These are phyloP conservation scores for Sylvia atricapilla DNA, from an alignment of 2,113 vertebrate genomes.

Conservation along the genomic window DNA sequence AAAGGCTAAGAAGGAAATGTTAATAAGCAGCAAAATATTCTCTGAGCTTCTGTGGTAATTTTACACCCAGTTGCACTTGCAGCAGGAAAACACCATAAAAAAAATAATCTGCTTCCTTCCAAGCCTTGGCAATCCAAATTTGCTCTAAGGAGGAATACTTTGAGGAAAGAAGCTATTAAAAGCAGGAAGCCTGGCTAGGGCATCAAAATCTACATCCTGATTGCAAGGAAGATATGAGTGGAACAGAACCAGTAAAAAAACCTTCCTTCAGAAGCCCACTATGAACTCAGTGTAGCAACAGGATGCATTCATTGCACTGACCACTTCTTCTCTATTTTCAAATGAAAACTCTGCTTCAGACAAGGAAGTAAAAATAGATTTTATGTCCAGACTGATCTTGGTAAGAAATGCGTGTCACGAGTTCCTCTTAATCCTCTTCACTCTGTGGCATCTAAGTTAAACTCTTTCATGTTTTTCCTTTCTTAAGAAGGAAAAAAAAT, in stretches of 20 bases:
- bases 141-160: not conserved
- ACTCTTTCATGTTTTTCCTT: not conserved
- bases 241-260: not conserved
- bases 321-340: not conserved
- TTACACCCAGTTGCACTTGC: slow-evolving; percentile 11
- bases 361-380: not conserved
- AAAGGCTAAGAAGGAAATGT: not conserved
- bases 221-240: not conserved
- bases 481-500: not conserved
- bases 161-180: not conserved
- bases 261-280: not conserved
- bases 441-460: not conserved
- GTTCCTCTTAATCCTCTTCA: not conserved
- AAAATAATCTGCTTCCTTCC: not conserved
- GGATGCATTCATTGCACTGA: not conserved
- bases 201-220: not conserved
- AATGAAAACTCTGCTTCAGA: not conserved
- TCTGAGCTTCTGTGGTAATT: not conserved
- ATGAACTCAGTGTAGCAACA: not conserved
- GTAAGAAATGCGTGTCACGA: not conserved
- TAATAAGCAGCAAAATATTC: not conserved
- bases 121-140: not conserved
- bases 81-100: slow-evolving; percentile 12
- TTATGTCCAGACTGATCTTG: not conserved
- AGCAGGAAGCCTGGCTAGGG: not conserved